A percentile compares a stretch with the other conserved stretches of the same genome.
Evolutionary conservation across 2,888 invertebrate genomes (phyloP).

Genomic region (Lapara coniferarum): DNA sequence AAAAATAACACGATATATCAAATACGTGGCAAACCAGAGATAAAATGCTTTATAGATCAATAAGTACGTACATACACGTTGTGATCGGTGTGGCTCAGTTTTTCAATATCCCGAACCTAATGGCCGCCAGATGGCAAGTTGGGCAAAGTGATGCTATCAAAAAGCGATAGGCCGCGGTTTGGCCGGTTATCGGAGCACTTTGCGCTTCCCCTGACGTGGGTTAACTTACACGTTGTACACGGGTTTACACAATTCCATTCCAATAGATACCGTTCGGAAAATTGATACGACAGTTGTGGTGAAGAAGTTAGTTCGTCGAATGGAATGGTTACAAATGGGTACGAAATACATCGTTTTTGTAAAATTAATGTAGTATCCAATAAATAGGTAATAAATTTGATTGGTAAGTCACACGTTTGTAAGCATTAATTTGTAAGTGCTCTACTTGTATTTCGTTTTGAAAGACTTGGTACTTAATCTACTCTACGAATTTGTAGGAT

Average conservation of each 20-base stretch:
- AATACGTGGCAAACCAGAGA: neutral
- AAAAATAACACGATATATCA: neutral
- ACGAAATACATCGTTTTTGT: neutral
- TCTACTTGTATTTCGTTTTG: too few relatives aligned
- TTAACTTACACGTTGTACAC: conserved; percentile 66
- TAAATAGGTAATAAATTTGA: neutral
- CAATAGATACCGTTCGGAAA: conserved; percentile 18
- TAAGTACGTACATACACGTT: conserved; percentile 31
- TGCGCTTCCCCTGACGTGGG: conserved; percentile 73
- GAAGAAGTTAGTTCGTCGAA: neutral
- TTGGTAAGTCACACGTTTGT: too few relatives aligned
- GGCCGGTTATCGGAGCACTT: conserved; percentile 81
- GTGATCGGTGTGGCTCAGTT: conserved; percentile 69
- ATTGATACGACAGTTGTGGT: conserved; percentile 20
- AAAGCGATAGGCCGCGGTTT: conserved; percentile 81
- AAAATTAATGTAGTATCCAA: neutral
- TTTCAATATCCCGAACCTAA: conserved; percentile 82
- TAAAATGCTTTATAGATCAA: conserved; percentile 21
- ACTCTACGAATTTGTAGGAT: too few relatives aligned
- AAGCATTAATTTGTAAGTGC: too few relatives aligned
- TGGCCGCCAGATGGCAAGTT: conserved; percentile 82
- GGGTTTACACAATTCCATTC: conserved; percentile 54
- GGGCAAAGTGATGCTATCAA: conserved; percentile 83
- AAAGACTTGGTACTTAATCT: too few relatives aligned
- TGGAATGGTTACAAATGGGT: neutral